phyloP scores from a whole-genome alignment of 2,797 vertebrate species.

The Apogon talboti region DNA sequence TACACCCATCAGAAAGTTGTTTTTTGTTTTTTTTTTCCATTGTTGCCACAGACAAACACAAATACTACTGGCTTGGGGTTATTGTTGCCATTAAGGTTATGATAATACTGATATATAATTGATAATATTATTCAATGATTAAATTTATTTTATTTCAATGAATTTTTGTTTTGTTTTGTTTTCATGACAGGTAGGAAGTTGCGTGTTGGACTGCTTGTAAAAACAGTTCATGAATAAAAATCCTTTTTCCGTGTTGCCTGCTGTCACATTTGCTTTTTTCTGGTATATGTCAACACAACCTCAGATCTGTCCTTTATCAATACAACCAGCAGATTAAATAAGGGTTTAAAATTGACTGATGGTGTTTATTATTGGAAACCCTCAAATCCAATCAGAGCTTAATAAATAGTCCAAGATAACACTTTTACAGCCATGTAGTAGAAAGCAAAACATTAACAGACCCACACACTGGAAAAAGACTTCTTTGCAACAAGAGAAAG shows the following conservation, averaged over 20 bases:
- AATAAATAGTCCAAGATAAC: too few relatives aligned
- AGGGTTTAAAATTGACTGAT: not conserved
- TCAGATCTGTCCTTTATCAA: too few relatives aligned
- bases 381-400: too few relatives aligned
- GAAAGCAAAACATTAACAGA: too few relatives aligned
- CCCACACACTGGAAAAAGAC: too few relatives aligned
- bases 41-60: constrained; percentile 77
- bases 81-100: constrained; percentile 77
- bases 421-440: too few relatives aligned
- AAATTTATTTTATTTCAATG: constrained; percentile 73
- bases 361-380: too few relatives aligned
- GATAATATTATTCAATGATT: constrained; percentile 81
- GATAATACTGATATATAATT: constrained; percentile 79
- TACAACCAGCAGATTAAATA: too few relatives aligned
- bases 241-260: constrained; percentile 81
- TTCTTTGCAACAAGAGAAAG: too few relatives aligned
- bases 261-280: constrained; percentile 37
- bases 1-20: constrained; percentile 54
- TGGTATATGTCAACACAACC: too few relatives aligned
- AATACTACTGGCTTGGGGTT: constrained; percentile 86
- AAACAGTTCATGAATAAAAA: constrained; percentile 90
- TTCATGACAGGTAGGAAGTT: constrained; percentile 83
- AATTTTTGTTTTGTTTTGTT: constrained; percentile 50
- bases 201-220: constrained; percentile 88
- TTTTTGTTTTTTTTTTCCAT: constrained; percentile 55